phyloP scores from a whole-genome alignment of 2,113 vertebrate species.

The Myotis brandtii region DNA sequence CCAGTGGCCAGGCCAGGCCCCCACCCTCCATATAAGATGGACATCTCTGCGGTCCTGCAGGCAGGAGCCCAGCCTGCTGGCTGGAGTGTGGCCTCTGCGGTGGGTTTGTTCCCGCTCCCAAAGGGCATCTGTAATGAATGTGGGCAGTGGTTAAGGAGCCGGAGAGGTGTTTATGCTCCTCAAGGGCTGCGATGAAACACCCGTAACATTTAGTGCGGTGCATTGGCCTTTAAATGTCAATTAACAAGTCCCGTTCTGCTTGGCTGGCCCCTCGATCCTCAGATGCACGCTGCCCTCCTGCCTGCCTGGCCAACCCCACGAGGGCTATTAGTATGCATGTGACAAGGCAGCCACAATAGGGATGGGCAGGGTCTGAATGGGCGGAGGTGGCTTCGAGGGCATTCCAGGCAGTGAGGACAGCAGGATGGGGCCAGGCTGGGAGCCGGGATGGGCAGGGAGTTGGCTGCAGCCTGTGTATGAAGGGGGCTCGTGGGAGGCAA shows the following conservation, averaged over 20 bases:
- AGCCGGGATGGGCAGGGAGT: accelerated
- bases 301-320: background rate
- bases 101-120: conserved; percentile 65
- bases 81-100: background rate
- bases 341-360: background rate
- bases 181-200: conserved; percentile 68
- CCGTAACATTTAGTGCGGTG: conserved; percentile 77
- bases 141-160: conserved; percentile 72
- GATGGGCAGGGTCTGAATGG: background rate
- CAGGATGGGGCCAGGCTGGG: accelerated
- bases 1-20: background rate
- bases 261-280: conserved; percentile 46
- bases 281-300: background rate
- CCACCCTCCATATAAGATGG: background rate
- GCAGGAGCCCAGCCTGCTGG: conserved; percentile 31
- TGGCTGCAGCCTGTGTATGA: too few relatives aligned
- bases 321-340: background rate
- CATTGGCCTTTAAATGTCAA: conserved; percentile 86
- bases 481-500: background rate
- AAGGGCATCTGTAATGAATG: conserved; percentile 78
- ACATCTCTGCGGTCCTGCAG: background rate
- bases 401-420: background rate
- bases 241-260: conserved; percentile 80
- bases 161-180: conserved; percentile 78
- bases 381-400: background rate